A percentile compares a stretch with the other conserved stretches of the same genome.
Evolutionary conservation across 2,113 vertebrate genomes (phyloP).

Genomic region (Trinectes maculatus): DNA sequence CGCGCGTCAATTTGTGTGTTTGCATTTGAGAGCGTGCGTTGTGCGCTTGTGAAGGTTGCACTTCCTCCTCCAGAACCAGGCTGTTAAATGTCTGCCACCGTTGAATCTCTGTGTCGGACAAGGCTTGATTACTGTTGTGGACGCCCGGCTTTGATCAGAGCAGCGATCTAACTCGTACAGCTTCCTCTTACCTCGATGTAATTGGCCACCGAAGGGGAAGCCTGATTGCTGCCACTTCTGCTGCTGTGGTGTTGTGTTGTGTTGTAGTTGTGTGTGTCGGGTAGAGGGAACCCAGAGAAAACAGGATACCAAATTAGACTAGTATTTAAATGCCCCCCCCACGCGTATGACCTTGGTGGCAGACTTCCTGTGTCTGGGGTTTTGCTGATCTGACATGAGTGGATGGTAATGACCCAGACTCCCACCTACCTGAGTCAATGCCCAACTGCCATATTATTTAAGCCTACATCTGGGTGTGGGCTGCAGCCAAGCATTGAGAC

Average conservation of each 20-base stretch:
- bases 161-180: conserved; percentile 56
- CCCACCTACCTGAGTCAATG: conserved; percentile 32
- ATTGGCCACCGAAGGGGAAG: conserved; percentile 57
- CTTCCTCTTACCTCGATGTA: conserved; percentile 66
- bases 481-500: conserved; percentile 7
- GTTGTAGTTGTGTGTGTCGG: conserved; percentile 32
- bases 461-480: conserved; percentile 24
- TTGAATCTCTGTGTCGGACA: conserved; percentile 46
- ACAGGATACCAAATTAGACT: conserved; percentile 63
- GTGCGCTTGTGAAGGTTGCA: conserved; percentile 34
- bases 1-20: conserved; percentile 1
- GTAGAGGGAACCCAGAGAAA: conserved; percentile 28
- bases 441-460: conserved; percentile 9
- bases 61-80: conserved; percentile 44
- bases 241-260: conserved; percentile 47
- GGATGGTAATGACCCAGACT: conserved; percentile 50
- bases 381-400: conserved; percentile 42
- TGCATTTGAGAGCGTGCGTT: not conserved
- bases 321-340: conserved; percentile 37
- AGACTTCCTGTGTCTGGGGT: conserved; percentile 71
- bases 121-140: conserved; percentile 54
- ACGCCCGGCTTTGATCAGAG: conserved; percentile 69
- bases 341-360: conserved; percentile 34
- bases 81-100: conserved; percentile 49
- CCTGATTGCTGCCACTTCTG: conserved; percentile 53